Base-by-base conservation (phyloP, 1,140 invertebrate species). In the Trichonephila clavipes region DNA sequence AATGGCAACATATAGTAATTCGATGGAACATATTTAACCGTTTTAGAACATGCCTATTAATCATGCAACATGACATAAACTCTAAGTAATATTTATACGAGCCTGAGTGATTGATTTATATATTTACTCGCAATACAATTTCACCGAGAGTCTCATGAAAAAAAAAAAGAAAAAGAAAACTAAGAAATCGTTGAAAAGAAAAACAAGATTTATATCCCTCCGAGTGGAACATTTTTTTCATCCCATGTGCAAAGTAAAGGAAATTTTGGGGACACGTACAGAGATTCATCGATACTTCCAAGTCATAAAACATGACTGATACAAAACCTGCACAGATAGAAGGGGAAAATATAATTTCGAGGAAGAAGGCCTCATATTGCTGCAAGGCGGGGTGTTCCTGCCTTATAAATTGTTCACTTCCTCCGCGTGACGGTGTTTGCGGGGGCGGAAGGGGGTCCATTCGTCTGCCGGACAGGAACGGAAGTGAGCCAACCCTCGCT, bases 391-490 rank as follows among this genome's bases (percentile, higher is more conserved):
- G 34, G 66, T 58, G 24, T 19, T n/a, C 40, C 66, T 59, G 40
- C 64, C 72, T 92, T 92, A 92, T 92, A 92, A 92, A 92, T 92
- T 92, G 90, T 85, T 61, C 90, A 92, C 90, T 66, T 92, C 90
- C 90, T 83, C 44, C 28, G 24, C 59, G 81, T 92, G 90, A 85
- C 81, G 81, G 72, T 92, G 34, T 59, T 58, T 59, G 77, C 58
- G 51, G 64, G 81, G 72, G 58, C 82, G 90, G 81, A 85, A 85
- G 62, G 58, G 61, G 34, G 61, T 61, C 77, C 81, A 92, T 92
- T 66, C 90, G 81, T 92, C 66, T 85, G 40, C 12, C 18, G 14
- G 81, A 92, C 90, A 85, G 90, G 61, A 51, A 12, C 90, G 90
- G 90, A 92, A 64, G 90, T 92, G 90, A 92, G 90, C 81, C 90